Conservation (phyloP, 1,140 invertebrate genomes). For the Penaeus japonicus region DNA sequence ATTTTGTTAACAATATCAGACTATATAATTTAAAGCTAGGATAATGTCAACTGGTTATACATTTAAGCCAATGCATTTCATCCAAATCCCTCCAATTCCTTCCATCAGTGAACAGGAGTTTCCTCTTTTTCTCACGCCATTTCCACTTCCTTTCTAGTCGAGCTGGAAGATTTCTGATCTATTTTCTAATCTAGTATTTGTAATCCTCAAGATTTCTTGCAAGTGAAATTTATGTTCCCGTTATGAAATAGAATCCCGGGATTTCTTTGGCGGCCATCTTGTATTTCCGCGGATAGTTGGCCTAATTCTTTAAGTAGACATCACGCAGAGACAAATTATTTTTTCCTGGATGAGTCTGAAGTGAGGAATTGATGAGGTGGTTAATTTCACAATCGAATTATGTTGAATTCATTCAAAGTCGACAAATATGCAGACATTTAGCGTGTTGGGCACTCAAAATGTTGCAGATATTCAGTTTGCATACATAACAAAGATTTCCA, state of each 20-base stretch:
- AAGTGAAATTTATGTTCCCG: not conserved
- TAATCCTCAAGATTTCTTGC: not conserved
- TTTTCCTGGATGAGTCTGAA: not conserved
- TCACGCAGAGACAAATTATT: not conserved
- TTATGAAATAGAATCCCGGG: not conserved
- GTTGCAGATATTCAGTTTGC: not conserved
- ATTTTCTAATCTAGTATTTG: not conserved
- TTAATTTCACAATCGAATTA: too few relatives aligned
- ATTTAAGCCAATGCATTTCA: too few relatives aligned
- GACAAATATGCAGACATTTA: not conserved
- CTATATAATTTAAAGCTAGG: too few relatives aligned
- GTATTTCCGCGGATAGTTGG: not conserved
- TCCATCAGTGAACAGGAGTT: too few relatives aligned
- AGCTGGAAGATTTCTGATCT: too few relatives aligned
- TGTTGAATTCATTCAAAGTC: too few relatives aligned
- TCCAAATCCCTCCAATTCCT: too few relatives aligned
- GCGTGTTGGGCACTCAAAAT: not conserved
- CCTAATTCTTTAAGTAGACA: not conserved
- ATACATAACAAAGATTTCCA: not conserved
- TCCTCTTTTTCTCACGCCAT: too few relatives aligned
- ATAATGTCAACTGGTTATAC: too few relatives aligned
- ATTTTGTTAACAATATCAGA: too few relatives aligned
- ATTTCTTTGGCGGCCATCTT: not conserved
- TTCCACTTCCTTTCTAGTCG: too few relatives aligned
- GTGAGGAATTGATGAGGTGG: too few relatives aligned